Percentiles rank a stretch among this genome's conserved stretches.
These are phyloP conservation scores for Piezodorus guildinii DNA, from an alignment of 1,140 invertebrate genomes.

Conservation along the genomic window DNA sequence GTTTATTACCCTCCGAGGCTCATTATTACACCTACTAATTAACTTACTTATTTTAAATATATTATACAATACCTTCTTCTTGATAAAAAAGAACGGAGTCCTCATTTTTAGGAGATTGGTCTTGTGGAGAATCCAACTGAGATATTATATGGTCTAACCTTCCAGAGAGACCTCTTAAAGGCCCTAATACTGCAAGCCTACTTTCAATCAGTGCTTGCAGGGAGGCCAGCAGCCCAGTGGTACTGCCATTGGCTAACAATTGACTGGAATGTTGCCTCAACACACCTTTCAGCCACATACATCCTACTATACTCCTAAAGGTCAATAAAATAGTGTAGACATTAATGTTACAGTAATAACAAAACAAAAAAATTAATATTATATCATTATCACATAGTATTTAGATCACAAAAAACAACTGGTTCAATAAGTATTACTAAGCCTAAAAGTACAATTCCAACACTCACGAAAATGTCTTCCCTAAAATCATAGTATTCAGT, in stretches of 20 bases:
- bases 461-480: conserved; percentile 18
- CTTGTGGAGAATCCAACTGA: conserved; percentile 6
- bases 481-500: conserved; percentile 15
- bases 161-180: conserved; percentile 11
- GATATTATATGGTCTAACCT: conserved; percentile 16
- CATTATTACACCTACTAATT: too few species aligned
- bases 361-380: too few species aligned
- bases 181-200: conserved; percentile 1
- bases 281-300: conserved; percentile 16
- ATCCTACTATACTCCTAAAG: conserved; percentile 12
- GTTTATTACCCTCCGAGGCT: too few species aligned
- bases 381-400: too few species aligned
- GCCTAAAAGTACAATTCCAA: not conserved
- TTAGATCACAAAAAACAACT: too few species aligned
- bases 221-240: not conserved
- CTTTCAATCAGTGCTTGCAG: conserved; percentile 10
- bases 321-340: not conserved
- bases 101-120: not conserved
- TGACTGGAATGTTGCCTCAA: conserved; percentile 13
- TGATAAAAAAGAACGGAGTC: conserved; percentile 13
- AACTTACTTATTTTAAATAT: too few species aligned
- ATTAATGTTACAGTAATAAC: too few species aligned
- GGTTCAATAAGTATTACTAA: too few species aligned
- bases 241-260: not conserved
- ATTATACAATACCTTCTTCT: conserved; percentile 16